Base-by-base conservation (phyloP, 2,113 vertebrate genomes). In the Eudyptes chrysolophus region DNA sequence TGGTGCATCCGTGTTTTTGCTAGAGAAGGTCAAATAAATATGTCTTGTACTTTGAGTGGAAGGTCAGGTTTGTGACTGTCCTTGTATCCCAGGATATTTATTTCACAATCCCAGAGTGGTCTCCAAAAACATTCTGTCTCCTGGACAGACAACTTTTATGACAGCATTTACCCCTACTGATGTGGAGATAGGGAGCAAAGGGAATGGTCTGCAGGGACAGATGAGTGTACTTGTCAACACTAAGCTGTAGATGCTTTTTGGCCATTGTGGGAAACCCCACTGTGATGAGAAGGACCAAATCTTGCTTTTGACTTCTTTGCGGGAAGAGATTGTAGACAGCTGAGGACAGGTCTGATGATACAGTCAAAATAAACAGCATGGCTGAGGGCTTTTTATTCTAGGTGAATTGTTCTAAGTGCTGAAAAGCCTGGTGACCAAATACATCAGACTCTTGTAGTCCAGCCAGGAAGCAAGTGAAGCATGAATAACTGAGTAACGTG, bases 381-480 rank as follows among this genome's bases (percentile, higher is more conserved):
- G 75, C 58, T 92, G 90, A 93, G 82, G 49, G 74, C 62, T 95
- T 94, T 92, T 97, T 94, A 94, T 90, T 94, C 78, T 96, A 97
- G 96, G 95, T 96, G 87, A 92, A 96, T 95, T 94, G 78, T 96
- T 96, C 74, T 71, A 90, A 97, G 97, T 95, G 97, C 70, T 97
- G 96, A 97, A 95, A 97, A 96, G 87, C 82, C 82, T 94, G 87
- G 95, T 96, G 97, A 97, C 93, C 97, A 97, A 97, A 95, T 58
- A 88, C 85, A 97, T 93, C 90, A 97, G 85, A 74, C 78, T 94
- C 90, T 93, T 96, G 97, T 66, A 96, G 87, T 57, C 58, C 82
- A 80, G 96, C 97, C 97, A 97, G 92, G 84, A 97, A 95, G 94
- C 87, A 95, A 97, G 96, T 85, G 95, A 96, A 97, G 97, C 97